These are phyloP conservation scores for Pampus argenteus DNA, from an alignment of 2,797 vertebrate genomes.

Conservation along the genomic window DNA sequence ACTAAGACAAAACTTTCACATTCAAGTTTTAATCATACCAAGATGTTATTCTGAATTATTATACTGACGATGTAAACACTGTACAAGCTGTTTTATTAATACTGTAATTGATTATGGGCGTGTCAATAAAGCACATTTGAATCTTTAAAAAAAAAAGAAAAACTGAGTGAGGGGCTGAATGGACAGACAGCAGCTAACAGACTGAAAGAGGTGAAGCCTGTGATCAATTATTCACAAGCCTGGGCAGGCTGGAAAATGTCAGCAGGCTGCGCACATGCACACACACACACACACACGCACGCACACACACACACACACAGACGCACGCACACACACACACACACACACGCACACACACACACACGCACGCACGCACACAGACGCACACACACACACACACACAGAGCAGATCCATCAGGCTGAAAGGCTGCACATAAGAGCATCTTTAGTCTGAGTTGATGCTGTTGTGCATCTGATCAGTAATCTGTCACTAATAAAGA, in stretches of 20 bases:
- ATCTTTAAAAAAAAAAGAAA: no score
- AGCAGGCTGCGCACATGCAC: slow-evolving; percentile 54
- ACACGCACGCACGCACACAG: slow-evolving; percentile 12
- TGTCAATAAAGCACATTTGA: no score
- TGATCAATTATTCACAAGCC: slow-evolving; percentile 75
- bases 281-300: slow-evolving; percentile 7
- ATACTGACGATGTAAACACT: no score
- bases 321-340: background rate
- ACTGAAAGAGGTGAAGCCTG: slow-evolving; percentile 53
- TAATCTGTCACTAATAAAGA: background rate
- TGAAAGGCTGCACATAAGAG: slow-evolving; percentile 1
- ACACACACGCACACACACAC: slow-evolving; percentile 1
- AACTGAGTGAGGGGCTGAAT: background rate
- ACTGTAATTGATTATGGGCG: no score
- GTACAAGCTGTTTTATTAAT: no score
- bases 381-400: slow-evolving; percentile 9
- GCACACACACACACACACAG: background rate
- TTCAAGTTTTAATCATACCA: no score
- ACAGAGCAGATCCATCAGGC: background rate
- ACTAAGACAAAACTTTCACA: no score
- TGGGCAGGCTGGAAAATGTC: slow-evolving; percentile 68
- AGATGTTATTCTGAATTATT: no score
- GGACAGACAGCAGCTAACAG: slow-evolving; percentile 15
- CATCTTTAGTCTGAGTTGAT: background rate
- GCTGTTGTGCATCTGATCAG: background rate